Conservation (phyloP, 2,113 vertebrate species). For the Zapus hudsonius region DNA sequence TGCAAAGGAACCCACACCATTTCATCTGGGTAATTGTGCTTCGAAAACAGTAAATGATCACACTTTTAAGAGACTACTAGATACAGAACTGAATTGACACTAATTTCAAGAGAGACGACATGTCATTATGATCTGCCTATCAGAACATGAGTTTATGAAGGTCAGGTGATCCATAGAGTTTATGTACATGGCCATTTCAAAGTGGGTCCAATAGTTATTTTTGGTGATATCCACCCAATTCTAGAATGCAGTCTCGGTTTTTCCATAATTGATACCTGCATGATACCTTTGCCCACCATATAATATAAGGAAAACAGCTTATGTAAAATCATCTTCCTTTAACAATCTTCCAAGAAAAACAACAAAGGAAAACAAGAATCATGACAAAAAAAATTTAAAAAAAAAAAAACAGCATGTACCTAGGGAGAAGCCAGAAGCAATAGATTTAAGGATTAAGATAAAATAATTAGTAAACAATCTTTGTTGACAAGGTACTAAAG, state of each 20-base stretch:
- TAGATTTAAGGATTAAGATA: background rate
- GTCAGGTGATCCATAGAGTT: background rate
- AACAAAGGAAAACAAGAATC: background rate
- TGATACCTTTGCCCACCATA: background rate
- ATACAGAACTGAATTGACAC: background rate
- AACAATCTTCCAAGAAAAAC: background rate
- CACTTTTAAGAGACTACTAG: background rate
- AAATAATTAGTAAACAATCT: background rate
- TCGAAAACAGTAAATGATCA: background rate
- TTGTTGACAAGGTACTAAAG: background rate
- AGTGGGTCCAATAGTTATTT: background rate
- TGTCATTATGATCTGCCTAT: background rate
- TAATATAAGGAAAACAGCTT: background rate
- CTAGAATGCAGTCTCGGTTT: background rate
- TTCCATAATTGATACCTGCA: background rate
- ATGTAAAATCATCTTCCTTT: background rate
- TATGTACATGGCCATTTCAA: background rate
- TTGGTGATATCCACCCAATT: background rate
- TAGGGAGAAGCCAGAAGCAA: background rate
- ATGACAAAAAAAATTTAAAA: background rate
- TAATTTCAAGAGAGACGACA: background rate
- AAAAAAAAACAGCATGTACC: background rate
- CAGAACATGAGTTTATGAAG: background rate
- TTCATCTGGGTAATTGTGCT: background rate
- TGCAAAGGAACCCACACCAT: background rate